Evolutionary conservation across 2,888 invertebrate species (phyloP), one percentile per base, ranked within the genome.

Genomic region (Phortica magna): DNA sequence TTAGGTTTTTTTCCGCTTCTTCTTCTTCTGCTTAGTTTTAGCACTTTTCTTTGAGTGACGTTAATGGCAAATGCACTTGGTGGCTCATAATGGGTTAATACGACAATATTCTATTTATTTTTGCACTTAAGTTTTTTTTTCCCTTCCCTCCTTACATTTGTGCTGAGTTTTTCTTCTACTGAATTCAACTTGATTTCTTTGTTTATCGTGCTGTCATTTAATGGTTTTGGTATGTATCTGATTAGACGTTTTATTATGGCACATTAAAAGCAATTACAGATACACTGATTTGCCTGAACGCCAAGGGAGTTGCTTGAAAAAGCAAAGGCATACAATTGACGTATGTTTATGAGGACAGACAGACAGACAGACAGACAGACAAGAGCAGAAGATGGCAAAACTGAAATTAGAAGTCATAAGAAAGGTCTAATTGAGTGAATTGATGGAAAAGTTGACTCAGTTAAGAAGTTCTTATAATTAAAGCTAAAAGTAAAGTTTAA

Each of bases 61-160:
- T 64, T 64, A 64, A 64, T 64, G 64, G 64, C 48, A 48, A 48
- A 48, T 48, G 14, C 48, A 48, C 48, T 48, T 48, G 48, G 14
- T 48, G 48, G 48, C 14, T 9, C 9, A 48, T 48, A 14, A 48
- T 48, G 14, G 10, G 48, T 31, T 31, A 48, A 14, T 48, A 48
- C 48, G 48, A 48, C 48, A 14, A 12, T 48, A 14, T 48, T 31
- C 31, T 48, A 7, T 14, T 14, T 48, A 14, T 48, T 9, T 48
- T 48, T 12, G 48, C 9, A 48, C 48, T 48, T 14, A 14, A 14
- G 48, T 14, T 48, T 14, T 48, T 48, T 48, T 48, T 43, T 43
- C 10, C 48, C 10, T 14, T 5, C 14, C 3, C 31, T 1, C 31
- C 31, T 1, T 1, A 59, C 17, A 59, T 9, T 59, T 19, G 9